Evolutionary conservation across 2,888 invertebrate genomes (phyloP), one percentile per base, ranked within the genome.

Genomic region (Caenorhabditis macrosperma): DNA sequence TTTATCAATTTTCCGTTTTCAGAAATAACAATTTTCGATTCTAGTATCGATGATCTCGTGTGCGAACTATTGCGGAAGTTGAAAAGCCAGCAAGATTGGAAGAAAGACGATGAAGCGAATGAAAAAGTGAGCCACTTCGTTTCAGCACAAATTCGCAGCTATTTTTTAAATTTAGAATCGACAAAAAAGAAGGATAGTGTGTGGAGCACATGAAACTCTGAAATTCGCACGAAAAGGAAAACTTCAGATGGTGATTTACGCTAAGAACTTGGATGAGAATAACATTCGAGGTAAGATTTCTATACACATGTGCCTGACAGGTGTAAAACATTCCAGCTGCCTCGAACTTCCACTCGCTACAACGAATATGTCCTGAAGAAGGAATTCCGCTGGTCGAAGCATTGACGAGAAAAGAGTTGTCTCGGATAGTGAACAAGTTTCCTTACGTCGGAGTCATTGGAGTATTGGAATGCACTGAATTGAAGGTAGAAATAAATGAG

Each of bases 381-480:
- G 20, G 24, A 6, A 75, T 75, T 30, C 79, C 79, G 9, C 2
- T 79, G 17, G 52, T 79, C 7, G 44, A 59, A 10, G 75, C 54
- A 12, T 38, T 72, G n/a, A 78, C 83, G 10, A 82, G 78, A 48
- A 77, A 69, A 22, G 59, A 55, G 22, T 44, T 85, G 50, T 75
- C 78, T 9, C 54, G 74, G 55, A 44, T 61, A 15, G 61, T 78
- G 46, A 68, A 81, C 17, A 85, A 85, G 46, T 77, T 66, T 50
- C 85, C 85, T 5, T 83, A 83, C 46, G 75, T 77, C 15, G 63
- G 46, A 22, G 67, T 76, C 12, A 44, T 85, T 22, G 85, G 81
- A 2, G 20, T 85, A 0, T 9, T 83, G 22, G 71, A 80, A 50
- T 61, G 38, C 3, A 26, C 30, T 5, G 72, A 74, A 2, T 79